Conservation (phyloP, 2,888 invertebrate genomes). For the Polylopha cassiicola region DNA sequence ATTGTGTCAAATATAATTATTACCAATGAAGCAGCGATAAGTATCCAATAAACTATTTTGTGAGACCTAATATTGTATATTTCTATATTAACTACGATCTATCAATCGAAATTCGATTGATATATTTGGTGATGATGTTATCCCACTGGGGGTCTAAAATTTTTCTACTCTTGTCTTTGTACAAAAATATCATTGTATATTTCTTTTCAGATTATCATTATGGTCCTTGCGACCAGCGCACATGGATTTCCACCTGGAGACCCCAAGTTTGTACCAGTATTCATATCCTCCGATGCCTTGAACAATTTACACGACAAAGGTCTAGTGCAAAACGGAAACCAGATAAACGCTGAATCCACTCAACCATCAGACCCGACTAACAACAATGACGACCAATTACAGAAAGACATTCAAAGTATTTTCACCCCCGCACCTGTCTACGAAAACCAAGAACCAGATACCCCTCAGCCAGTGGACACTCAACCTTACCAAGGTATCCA, state of each 20-base stretch:
- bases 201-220: slow-evolving; percentile 11
- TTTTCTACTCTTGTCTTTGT: too few relatives aligned
- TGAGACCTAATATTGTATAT: too few relatives aligned
- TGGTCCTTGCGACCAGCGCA: neutral
- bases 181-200: too few relatives aligned
- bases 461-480: neutral
- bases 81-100: too few relatives aligned
- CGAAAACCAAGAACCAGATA: slow-evolving; percentile 9
- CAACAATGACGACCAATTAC: neutral
- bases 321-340: slow-evolving; percentile 17
- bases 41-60: too few relatives aligned
- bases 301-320: slow-evolving; percentile 35
- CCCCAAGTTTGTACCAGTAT: slow-evolving; percentile 35
- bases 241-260: neutral
- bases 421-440: slow-evolving; percentile 10
- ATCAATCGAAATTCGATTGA: too few relatives aligned
- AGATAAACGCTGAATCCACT: neutral
- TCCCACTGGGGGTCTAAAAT: too few relatives aligned
- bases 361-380: slow-evolving; percentile 3
- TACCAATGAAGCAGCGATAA: too few relatives aligned
- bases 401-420: slow-evolving; percentile 1
- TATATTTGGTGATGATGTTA: too few relatives aligned
- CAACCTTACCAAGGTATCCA: neutral
- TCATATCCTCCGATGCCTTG: slow-evolving; percentile 42
- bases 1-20: too few relatives aligned